Percentiles rank a stretch among this genome's conserved stretches.
phyloP scores from a whole-genome alignment of 2,113 vertebrate genomes.

The Mormoops blainvillei region DNA sequence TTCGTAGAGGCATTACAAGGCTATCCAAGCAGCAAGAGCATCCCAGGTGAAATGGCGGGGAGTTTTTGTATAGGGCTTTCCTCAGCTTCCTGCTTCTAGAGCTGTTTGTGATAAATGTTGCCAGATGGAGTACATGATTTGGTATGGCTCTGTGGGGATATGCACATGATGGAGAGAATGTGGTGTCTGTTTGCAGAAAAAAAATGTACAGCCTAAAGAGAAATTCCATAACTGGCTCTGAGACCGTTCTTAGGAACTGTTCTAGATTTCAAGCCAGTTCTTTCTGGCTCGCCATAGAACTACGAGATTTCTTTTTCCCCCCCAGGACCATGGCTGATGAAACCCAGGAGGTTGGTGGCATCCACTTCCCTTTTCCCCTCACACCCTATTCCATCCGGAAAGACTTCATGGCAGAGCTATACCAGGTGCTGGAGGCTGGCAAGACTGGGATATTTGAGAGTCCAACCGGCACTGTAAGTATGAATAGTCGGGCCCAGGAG shows the following conservation, averaged over 20 bases:
- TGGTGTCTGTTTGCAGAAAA: not conserved
- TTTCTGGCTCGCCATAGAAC: not conserved
- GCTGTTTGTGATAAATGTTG: not conserved
- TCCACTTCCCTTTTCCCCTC: constrained; percentile 89
- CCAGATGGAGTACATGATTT: not conserved
- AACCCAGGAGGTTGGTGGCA: not conserved
- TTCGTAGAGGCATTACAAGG: no score
- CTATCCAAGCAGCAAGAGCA: not conserved
- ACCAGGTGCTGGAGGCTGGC: constrained; percentile 85
- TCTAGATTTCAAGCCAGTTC: not conserved
- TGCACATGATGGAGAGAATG: not conserved
- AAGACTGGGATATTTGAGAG: constrained; percentile 96
- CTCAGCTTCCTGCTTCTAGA: not conserved
- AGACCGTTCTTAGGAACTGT: not conserved
- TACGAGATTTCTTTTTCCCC: no score
- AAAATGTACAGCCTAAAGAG: not conserved
- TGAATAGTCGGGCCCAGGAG: not conserved
- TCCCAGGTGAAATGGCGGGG: not conserved
- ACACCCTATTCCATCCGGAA: constrained; percentile 90
- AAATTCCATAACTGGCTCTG: not conserved
- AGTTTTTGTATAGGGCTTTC: not conserved
- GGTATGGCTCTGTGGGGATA: not conserved
- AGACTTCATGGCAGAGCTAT: constrained; percentile 90
- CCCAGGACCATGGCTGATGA: constrained; percentile 48
- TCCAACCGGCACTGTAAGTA: constrained; percentile 92